A percentile compares a stretch with the other conserved stretches of the same genome.
phyloP scores from a whole-genome alignment of 2,888 invertebrate genomes.

The Vanessa cardui region DNA sequence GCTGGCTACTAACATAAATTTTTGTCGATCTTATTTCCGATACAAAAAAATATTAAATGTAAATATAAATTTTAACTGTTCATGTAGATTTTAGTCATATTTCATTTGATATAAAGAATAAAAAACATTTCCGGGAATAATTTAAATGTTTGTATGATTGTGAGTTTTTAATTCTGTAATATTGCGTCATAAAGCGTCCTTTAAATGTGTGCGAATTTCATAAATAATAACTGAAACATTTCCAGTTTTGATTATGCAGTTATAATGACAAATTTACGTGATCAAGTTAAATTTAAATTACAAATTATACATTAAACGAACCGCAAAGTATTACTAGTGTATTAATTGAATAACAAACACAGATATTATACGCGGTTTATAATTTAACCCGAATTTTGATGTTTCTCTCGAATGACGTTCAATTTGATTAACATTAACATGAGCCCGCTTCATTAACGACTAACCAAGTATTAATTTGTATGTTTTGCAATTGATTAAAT shows the following conservation, averaged over 20 bases:
- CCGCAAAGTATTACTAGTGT: slow-evolving; percentile 24
- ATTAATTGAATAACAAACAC: slow-evolving; percentile 26
- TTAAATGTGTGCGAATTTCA: not conserved
- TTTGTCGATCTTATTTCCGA: no score
- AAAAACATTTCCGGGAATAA: no score
- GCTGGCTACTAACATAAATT: no score
- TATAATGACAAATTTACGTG: slow-evolving; percentile 8
- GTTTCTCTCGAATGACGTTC: slow-evolving; percentile 22
- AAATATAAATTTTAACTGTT: no score
- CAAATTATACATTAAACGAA: slow-evolving; percentile 13
- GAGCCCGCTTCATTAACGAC: slow-evolving; percentile 32
- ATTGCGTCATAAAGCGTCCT: no score
- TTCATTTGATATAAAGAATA: no score
- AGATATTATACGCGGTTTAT: slow-evolving; percentile 28
- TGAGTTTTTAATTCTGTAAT: no score
- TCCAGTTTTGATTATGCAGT: slow-evolving; percentile 9
- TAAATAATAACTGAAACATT: slow-evolving; percentile 13
- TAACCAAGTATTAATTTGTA: slow-evolving; percentile 31
- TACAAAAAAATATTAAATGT: no score
- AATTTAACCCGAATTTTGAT: slow-evolving; percentile 23
- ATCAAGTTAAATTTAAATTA: slow-evolving; percentile 15
- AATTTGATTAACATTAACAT: slow-evolving; percentile 32
- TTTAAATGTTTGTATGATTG: no score
- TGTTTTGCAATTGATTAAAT: slow-evolving; percentile 29
- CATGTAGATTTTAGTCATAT: no score